Percentiles rank a stretch among this genome's conserved stretches.
Evolutionary conservation across 2,113 vertebrate species (phyloP).

Genomic region (Datnioides undecimradiatus): DNA sequence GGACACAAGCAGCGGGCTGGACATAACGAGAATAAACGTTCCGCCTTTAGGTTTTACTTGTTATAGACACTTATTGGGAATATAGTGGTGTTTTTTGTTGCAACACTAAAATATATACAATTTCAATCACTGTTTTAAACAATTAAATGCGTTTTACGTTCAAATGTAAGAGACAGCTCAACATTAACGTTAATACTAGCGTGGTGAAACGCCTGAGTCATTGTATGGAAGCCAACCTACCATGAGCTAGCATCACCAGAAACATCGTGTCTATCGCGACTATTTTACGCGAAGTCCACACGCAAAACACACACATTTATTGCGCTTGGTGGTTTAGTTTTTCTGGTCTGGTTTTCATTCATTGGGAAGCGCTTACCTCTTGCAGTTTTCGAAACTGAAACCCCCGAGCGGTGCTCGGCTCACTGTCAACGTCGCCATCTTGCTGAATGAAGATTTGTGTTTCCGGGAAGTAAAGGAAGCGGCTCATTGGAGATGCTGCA

Average conservation of each 20-base stretch:
- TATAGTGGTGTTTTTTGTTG: too few relatives aligned
- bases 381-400: constrained; percentile 93
- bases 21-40: not conserved
- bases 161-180: not conserved
- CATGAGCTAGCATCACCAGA: constrained; percentile 24
- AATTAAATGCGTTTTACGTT: not conserved
- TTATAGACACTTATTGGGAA: not conserved
- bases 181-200: rapidly evolving
- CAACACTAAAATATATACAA: not conserved
- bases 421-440: constrained; percentile 88
- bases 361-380: constrained; percentile 80
- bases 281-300: not conserved
- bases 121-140: too few relatives aligned
- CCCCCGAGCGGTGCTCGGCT: constrained; percentile 79
- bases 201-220: constrained; percentile 80
- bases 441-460: constrained; percentile 23
- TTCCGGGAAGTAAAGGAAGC: constrained; percentile 79
- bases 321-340: rapidly evolving
- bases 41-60: not conserved
- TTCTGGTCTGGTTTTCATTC: rapidly evolving
- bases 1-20: too few relatives aligned
- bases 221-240: constrained; percentile 29
- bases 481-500: not conserved
- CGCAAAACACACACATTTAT: rapidly evolving
- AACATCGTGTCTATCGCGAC: not conserved